Evolutionary conservation across 2,888 invertebrate genomes (phyloP).

Genomic region (Coelopa pilipes): DNA sequence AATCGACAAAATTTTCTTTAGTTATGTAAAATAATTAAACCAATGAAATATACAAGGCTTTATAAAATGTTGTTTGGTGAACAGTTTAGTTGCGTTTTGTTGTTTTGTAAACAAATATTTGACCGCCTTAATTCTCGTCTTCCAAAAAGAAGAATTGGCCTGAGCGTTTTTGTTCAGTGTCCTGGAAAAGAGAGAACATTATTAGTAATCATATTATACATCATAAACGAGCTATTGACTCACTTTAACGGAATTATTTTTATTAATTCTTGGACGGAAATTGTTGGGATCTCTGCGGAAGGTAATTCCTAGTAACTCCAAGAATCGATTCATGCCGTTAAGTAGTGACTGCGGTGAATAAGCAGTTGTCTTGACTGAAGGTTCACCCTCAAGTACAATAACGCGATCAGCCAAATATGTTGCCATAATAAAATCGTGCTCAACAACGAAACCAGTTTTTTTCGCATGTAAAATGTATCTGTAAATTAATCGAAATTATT

Average conservation of each 20-base stretch:
- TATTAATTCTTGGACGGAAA: constrained; percentile 98
- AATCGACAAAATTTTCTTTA: constrained; percentile 19
- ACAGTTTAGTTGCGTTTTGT: constrained; percentile 8
- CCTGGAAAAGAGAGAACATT: constrained; percentile 69
- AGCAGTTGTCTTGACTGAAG: constrained; percentile 89
- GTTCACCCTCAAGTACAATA: constrained; percentile 96
- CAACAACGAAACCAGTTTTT: constrained; percentile 99
- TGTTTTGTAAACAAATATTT: not conserved
- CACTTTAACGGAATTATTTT: constrained; percentile 94
- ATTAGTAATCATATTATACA: not conserved
- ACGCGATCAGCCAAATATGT: constrained; percentile 98
- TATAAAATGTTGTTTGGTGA: constrained; percentile 3
- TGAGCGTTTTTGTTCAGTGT: constrained; percentile 95
- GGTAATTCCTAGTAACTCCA: constrained; percentile 94
- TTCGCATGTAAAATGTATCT: constrained; percentile 98
- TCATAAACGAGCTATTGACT: constrained; percentile 30
- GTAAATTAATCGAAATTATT: constrained; percentile 39
- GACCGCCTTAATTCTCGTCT: constrained; percentile 69
- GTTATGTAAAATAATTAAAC: constrained; percentile 22
- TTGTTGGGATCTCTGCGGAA: constrained; percentile 99
- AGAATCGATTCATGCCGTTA: constrained; percentile 98
- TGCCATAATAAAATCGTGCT: constrained; percentile 99
- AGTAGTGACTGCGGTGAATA: constrained; percentile 92
- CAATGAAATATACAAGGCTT: constrained; percentile 30
- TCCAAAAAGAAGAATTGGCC: constrained; percentile 99